phyloP scores from a whole-genome alignment of 1,140 invertebrate genomes.

The Daktulosphaira vitifoliae region DNA sequence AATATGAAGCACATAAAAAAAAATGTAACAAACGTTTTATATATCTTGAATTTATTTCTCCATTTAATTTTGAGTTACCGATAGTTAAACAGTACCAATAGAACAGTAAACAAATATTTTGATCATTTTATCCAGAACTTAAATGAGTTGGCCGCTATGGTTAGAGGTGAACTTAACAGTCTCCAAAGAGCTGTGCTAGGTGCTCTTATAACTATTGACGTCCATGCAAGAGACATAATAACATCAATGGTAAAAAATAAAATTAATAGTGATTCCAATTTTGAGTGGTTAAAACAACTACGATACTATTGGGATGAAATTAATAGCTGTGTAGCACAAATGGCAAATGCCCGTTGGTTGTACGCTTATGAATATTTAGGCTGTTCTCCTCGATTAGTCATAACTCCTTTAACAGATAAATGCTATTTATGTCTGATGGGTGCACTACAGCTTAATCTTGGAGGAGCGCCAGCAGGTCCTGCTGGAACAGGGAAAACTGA shows the following conservation, averaged over 20 bases:
- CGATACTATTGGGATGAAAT: constrained; percentile 81
- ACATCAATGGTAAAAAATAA: constrained; percentile 57
- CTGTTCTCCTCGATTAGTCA: constrained; percentile 68
- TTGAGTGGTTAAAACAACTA: constrained; percentile 86
- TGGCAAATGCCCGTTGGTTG: constrained; percentile 58
- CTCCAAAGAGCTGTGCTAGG: constrained; percentile 69
- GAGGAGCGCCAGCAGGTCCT: constrained; percentile 72
- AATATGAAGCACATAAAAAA: no score
- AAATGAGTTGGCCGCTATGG: constrained; percentile 65
- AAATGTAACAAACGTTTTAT: no score
- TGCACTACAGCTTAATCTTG: constrained; percentile 71
- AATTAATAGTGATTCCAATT: constrained; percentile 61
- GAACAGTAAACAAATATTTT: no score
- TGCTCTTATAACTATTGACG: constrained; percentile 29
- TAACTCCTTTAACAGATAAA: constrained; percentile 74
- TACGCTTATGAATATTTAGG: constrained; percentile 92
- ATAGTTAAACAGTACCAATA: no score
- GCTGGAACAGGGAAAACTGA: constrained; percentile 92
- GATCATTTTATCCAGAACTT: constrained; percentile 63
- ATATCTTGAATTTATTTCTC: no score
- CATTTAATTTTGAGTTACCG: no score
- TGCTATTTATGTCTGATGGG: constrained; percentile 83
- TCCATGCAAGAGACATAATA: constrained; percentile 71
- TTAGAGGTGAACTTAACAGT: constrained; percentile 58
- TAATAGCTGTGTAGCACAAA: constrained; percentile 53